Conservation (phyloP, 2,797 vertebrate species). For the Acipenser ruthenus region DNA sequence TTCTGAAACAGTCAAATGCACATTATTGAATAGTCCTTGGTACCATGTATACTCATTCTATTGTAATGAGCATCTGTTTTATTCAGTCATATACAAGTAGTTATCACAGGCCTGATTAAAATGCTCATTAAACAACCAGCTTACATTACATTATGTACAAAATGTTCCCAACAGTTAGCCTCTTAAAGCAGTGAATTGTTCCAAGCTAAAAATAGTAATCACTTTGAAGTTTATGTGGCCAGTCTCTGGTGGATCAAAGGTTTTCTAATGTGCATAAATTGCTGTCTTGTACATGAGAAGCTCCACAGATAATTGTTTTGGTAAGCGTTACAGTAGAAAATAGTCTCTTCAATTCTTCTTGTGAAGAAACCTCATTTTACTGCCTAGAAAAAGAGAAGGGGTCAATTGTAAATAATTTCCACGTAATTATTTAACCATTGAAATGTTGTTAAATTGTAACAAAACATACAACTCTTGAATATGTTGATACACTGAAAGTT, state of each 20-base stretch:
- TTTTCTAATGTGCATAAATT: constrained; percentile 19
- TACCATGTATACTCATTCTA: constrained; percentile 62
- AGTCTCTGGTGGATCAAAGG: constrained; percentile 25
- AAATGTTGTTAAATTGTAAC: no score
- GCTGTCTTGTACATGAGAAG: constrained; percentile 13
- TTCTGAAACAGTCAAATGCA: constrained; percentile 69
- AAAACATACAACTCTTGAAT: no score
- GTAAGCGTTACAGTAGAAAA: constrained; percentile 26
- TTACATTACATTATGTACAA: constrained; percentile 90
- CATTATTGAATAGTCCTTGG: constrained; percentile 50
- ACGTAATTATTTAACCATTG: no score
- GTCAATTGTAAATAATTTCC: no score
- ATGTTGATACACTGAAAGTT: no score
- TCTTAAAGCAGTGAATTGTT: background rate
- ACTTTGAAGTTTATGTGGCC: background rate
- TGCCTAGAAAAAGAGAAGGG: constrained; percentile 61
- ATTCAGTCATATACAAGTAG: constrained; percentile 68
- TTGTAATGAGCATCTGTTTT: constrained; percentile 50
- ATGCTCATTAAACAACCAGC: constrained; percentile 58
- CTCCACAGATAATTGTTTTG: constrained; percentile 19
- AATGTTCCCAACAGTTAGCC: constrained; percentile 31
- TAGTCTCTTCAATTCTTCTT: constrained; percentile 80
- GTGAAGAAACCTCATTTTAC: constrained; percentile 98
- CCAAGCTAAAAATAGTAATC: no score
- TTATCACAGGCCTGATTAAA: constrained; percentile 66